phyloP scores from a whole-genome alignment of 1,140 invertebrate genomes.

The Megalonaias nervosa region DNA sequence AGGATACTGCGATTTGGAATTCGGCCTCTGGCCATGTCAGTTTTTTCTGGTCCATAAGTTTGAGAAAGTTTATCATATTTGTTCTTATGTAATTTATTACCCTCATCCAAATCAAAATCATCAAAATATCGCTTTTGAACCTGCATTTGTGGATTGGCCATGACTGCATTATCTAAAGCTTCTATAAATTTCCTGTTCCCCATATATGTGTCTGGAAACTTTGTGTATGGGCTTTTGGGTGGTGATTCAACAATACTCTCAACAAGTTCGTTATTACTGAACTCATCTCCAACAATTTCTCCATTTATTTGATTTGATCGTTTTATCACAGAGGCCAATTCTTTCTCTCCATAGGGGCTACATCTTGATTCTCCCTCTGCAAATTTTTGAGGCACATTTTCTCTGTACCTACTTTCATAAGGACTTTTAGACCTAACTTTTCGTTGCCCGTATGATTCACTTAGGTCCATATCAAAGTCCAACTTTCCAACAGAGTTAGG shows the following conservation, averaged over 20 bases:
- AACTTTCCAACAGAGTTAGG: conserved; percentile 27
- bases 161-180: conserved; percentile 46
- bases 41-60: conserved; percentile 22
- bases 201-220: not conserved
- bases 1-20: conserved; percentile 43
- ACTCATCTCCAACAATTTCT: conserved; percentile 4
- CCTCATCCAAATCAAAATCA: conserved; percentile 6
- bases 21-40: conserved; percentile 4
- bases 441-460: conserved; percentile 32
- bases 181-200: conserved; percentile 41
- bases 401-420: conserved; percentile 8
- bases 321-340: not conserved
- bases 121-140: conserved; percentile 28
- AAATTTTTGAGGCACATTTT: conserved; percentile 16
- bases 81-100: no score
- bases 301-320: conserved; percentile 12
- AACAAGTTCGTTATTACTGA: conserved; percentile 2
- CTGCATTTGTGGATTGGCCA: conserved; percentile 21
- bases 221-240: conserved; percentile 2
- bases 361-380: conserved; percentile 22
- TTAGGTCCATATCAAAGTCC: conserved; percentile 43
- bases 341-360: conserved; percentile 19
- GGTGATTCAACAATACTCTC: conserved; percentile 32
- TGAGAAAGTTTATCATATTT: no score
- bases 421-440: conserved; percentile 25